Evolutionary conservation across 1,140 invertebrate genomes (phyloP), one percentile per base, ranked within the genome.

Genomic region (Papilio glaucus): DNA sequence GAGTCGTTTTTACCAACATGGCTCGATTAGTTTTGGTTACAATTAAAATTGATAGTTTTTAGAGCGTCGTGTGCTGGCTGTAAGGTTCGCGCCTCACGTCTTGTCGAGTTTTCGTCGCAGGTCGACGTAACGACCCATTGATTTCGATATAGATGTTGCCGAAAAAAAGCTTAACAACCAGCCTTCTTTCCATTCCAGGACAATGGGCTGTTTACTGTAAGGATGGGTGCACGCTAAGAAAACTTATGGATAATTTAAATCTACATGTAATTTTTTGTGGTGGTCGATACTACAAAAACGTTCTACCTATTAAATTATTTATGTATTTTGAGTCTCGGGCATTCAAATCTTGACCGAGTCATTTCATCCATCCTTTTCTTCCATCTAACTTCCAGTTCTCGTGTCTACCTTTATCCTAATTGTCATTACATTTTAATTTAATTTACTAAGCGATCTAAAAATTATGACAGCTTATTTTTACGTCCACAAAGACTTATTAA

Each of bases 91-190:
- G 85, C 88, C 84, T 85, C 81, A 81, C 77, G 76, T 79, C 75
- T 12, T 6, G 21, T 42, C 24, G 6, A 45, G 41, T n/a, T 37
- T 26, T 21, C 10, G 41, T 26, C 76, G 68, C 53, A 49, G 41
- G 60, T 45, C 15, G 72, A 60, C 75, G 74, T 84, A 88, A 90
- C 86, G 88, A 88, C 81, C 86, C 77, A 90, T 89, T 90, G 79
- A 86, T 79, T 80, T 77, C 78, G 83, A 89, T 89, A 85, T 87
- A 89, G 87, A 84, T 88, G 86, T 88, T 80, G 81, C 71, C 76
- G 76, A 84, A 87, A 89, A 57, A 89, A 85, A 77, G 49, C 72
- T 72, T 72, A 77, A 79, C 78, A 75, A 79, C 71, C 72, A 45
- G 71, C 18, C n/a, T n/a, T n/a, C n/a, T n/a, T n/a, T n/a, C 72